Percentiles rank a stretch among this genome's conserved stretches.
These are phyloP conservation scores for Anhinga rufa DNA, from an alignment of 2,113 vertebrate species.

Conservation along the genomic window DNA sequence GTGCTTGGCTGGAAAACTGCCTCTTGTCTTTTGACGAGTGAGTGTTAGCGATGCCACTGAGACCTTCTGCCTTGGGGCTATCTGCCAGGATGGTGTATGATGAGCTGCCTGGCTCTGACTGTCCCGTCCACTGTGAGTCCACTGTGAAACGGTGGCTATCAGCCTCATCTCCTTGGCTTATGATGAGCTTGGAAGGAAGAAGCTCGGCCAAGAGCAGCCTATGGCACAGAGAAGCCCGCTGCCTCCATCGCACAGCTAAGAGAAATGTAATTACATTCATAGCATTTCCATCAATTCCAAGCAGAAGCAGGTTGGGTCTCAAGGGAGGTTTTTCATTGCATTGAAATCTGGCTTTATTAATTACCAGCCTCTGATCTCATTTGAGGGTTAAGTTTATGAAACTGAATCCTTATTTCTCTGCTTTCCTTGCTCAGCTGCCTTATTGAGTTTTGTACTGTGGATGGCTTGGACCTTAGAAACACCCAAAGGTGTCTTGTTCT, in stretches of 20 bases:
- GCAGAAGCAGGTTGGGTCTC: not conserved
- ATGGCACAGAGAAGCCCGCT: accelerated
- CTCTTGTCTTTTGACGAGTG: not conserved
- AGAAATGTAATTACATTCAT: not conserved
- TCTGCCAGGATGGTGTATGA: not conserved
- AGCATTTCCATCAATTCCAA: not conserved
- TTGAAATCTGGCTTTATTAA: conserved; percentile 49
- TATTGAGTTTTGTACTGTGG: not conserved
- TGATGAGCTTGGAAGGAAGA: not conserved
- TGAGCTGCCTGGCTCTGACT: not conserved
- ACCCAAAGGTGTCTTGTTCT: not conserved
- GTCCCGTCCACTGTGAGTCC: not conserved
- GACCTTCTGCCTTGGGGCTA: not conserved
- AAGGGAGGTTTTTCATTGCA: not conserved
- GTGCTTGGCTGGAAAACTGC: not conserved
- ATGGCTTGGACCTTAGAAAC: not conserved
- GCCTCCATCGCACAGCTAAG: not conserved
- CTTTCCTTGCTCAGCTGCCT: not conserved
- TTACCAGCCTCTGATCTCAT: conserved; percentile 41
- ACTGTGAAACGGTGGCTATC: accelerated
- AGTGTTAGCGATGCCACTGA: accelerated
- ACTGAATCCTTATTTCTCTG: not conserved
- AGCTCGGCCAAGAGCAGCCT: not conserved
- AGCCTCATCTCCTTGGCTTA: not conserved
- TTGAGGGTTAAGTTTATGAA: conserved; percentile 4